A percentile compares a stretch with the other conserved stretches of the same genome.
Evolutionary conservation across 2,888 invertebrate genomes (phyloP).

Genomic region (Meghimatium bilineatum): DNA sequence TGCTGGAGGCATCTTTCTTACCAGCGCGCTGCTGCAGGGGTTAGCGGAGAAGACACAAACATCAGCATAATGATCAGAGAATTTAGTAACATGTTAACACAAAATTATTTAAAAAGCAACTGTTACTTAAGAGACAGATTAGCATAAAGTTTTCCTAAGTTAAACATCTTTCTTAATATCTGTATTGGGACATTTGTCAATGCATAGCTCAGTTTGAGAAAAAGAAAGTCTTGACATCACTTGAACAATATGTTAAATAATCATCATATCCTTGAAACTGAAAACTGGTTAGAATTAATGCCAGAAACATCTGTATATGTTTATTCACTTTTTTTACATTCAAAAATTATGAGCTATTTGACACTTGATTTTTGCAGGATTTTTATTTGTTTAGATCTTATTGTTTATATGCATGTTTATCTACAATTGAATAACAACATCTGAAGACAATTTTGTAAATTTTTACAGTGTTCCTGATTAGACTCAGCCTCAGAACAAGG

Average conservation of each 20-base stretch:
- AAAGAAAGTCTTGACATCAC: neutral
- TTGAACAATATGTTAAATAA: neutral
- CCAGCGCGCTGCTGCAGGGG: conserved; percentile 42
- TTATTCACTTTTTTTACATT: too few species aligned
- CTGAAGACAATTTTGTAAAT: too few species aligned
- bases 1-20: conserved; percentile 40
- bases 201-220: neutral
- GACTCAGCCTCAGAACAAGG: too few species aligned
- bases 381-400: too few species aligned
- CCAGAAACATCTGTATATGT: too few species aligned
- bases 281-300: neutral
- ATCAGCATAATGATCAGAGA: conserved; percentile 17
- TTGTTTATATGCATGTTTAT: too few species aligned
- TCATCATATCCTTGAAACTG: neutral
- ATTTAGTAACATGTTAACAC: conserved; percentile 9
- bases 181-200: neutral
- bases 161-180: neutral
- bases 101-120: neutral
- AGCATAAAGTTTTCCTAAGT: neutral
- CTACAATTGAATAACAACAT: too few species aligned
- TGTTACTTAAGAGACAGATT: neutral
- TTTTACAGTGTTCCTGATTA: too few species aligned
- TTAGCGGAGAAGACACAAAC: conserved; percentile 33
- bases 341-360: too few species aligned
- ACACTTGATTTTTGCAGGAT: too few species aligned